Base-by-base conservation (phyloP, 2,797 vertebrate genomes). In the Mus spretus region DNA sequence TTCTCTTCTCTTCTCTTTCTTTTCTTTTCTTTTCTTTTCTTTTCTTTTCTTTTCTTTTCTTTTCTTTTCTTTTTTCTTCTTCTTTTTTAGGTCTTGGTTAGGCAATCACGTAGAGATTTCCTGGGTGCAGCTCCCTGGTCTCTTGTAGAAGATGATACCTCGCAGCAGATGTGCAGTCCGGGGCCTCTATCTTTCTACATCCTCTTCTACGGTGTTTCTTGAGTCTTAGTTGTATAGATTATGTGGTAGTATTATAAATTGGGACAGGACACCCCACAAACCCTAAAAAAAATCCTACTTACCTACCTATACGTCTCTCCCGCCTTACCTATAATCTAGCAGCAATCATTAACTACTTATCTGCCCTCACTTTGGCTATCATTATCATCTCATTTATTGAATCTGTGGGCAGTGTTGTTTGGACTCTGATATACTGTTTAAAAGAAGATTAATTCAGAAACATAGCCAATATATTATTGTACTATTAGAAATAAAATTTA, bases 361-460 rank as follows among this genome's bases (percentile, higher is more conserved):
- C 9, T 86, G 70, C 84, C n/a, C 78, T 67, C 19, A 65, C n/a
- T 67, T 90, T 92, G 61, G 22, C 44, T 92, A 6, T 74, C 77
- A 84, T 20, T 50, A 26, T 88, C 74, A 63, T 12, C 7, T 93
- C 3, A 61, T 90, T 67, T 67, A 82, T 79, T 90, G 22, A 86
- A 75, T 53, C 28, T 53, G 3, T 20, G 24, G 55, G 80, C 13
- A 70, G 5, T 70, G 55, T 92, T 90, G 55, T 78, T 44, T 94
- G 79, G 17, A 88, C 44, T 78, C 31, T 47, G 11, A 81, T 28
- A 55, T n/a, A 31, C 34, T 47, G 3, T 89, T 91, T 93, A n/a
- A 85, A 95, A 79, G 67, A 57, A 91, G 50, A 92, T 89, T 90
- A 88, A 85, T 84, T 94, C n/a, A 96, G 72, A 85, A 95, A 55